phyloP scores from a whole-genome alignment of 2,113 vertebrate genomes.

The Pelusios castaneus region DNA sequence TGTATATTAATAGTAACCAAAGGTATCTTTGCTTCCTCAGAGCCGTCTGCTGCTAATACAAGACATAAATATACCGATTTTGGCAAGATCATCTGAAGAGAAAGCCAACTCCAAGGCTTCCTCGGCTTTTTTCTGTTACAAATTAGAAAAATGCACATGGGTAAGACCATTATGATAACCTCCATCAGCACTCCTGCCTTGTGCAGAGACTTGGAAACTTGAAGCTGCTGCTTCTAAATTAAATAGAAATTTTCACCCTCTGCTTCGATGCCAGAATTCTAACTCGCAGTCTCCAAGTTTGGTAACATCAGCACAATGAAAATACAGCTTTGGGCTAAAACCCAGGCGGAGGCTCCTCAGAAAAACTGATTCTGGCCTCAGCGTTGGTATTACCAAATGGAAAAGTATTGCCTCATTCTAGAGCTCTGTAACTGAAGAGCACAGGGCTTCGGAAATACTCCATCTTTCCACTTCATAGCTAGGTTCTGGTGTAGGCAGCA shows the following conservation, averaged over 20 bases:
- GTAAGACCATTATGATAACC: neutral
- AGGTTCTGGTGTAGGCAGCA: neutral
- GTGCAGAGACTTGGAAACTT: neutral
- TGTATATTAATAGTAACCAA: neutral
- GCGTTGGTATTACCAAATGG: neutral
- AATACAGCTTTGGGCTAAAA: neutral
- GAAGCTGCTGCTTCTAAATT: neutral
- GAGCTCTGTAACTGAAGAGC: neutral
- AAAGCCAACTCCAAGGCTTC: neutral
- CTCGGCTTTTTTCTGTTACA: neutral
- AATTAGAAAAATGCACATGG: neutral
- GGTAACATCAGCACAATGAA: neutral
- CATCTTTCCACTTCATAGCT: neutral
- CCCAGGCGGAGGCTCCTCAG: neutral
- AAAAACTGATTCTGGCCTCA: neutral
- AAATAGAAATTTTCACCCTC: neutral
- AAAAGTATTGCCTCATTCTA: slow-evolving; percentile 8
- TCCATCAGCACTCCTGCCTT: neutral
- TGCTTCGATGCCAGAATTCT: neutral
- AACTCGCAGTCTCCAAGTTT: neutral
- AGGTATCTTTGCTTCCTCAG: neutral
- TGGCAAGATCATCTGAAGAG: neutral
- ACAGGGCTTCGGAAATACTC: neutral
- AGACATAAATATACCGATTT: neutral
- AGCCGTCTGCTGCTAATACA: neutral